Evolutionary conservation across 2,797 vertebrate species (phyloP).

Genomic region (Silurus aristotelis): DNA sequence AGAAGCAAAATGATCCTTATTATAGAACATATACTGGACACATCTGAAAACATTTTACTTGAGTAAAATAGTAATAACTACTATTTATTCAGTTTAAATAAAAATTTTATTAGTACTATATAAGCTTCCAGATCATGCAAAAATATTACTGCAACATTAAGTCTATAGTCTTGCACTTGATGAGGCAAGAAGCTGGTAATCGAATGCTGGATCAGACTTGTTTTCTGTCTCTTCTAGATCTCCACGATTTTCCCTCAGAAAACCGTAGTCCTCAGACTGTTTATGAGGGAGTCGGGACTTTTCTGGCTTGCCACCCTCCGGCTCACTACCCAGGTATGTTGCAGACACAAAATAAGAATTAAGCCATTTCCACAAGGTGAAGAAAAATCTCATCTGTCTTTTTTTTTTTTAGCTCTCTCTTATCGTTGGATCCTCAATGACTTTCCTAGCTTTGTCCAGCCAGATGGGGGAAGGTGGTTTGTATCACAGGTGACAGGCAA

Average conservation of each 20-base stretch:
- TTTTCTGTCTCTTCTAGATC: slow-evolving; percentile 73
- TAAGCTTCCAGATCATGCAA: background rate
- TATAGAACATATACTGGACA: background rate
- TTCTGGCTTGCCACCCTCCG: slow-evolving; percentile 88
- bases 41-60: background rate
- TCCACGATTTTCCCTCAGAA: slow-evolving; percentile 91
- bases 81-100: background rate
- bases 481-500: slow-evolving; percentile 94
- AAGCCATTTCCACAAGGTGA: background rate
- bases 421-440: slow-evolving; percentile 96
- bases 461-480: slow-evolving; percentile 81
- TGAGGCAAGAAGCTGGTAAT: background rate
- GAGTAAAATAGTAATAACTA: too few relatives aligned
- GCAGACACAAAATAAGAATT: background rate
- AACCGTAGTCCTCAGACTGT: slow-evolving; percentile 84
- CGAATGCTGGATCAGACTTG: background rate
- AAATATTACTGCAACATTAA: background rate
- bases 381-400: background rate
- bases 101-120: background rate
- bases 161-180: background rate
- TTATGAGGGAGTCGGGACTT: slow-evolving; percentile 84
- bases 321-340: slow-evolving; percentile 91
- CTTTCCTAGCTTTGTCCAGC: slow-evolving; percentile 89
- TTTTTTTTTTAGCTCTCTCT: slow-evolving; percentile 77
- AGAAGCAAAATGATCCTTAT: background rate